A percentile compares a stretch with the other conserved stretches of the same genome.
phyloP scores from a whole-genome alignment of 2,797 vertebrate genomes.

The Peromyscus eremicus region DNA sequence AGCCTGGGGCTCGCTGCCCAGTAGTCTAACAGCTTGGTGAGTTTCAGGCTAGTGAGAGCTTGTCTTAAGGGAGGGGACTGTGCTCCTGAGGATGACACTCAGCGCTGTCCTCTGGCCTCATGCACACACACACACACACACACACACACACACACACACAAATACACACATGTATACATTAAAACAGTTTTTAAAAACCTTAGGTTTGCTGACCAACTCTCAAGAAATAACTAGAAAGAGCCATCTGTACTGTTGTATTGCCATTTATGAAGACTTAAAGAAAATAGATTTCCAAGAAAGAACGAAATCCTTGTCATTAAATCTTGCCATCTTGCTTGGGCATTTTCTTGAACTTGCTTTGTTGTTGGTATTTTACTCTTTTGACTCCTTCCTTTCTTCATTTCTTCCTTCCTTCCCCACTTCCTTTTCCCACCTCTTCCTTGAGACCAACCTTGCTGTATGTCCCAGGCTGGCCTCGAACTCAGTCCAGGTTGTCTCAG shows the following conservation, averaged over 20 bases:
- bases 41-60: neutral
- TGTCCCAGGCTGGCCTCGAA: neutral
- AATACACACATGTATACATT: neutral
- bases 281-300: neutral
- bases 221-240: neutral
- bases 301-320: neutral
- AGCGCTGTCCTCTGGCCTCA: neutral
- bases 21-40: neutral
- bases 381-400: too few species aligned
- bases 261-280: neutral
- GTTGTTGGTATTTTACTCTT: neutral
- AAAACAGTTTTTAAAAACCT: neutral
- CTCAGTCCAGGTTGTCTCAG: neutral
- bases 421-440: neutral
- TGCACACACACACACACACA: neutral
- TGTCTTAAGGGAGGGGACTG: neutral
- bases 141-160: neutral
- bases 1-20: neutral
- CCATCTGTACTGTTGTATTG: neutral
- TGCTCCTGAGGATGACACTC: too few species aligned
- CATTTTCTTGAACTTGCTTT: neutral
- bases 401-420: neutral
- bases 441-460: neutral
- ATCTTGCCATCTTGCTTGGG: neutral
- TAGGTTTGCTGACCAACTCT: neutral